Evolutionary conservation across 2,797 vertebrate genomes (phyloP).

Genomic region (Selene dorsalis): DNA sequence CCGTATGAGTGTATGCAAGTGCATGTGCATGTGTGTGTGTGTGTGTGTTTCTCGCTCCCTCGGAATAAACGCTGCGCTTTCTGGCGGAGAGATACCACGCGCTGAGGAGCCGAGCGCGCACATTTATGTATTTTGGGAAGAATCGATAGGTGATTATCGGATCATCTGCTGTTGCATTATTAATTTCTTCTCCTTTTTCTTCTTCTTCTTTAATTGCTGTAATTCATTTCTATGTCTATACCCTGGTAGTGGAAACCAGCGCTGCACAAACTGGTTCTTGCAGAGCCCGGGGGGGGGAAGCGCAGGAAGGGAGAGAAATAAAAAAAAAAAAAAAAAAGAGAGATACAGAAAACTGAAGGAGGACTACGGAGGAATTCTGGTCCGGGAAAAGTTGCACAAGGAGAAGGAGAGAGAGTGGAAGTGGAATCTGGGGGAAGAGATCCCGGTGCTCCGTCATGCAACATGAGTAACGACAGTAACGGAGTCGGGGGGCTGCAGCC

Average conservation of each 20-base stretch:
- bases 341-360: not conserved
- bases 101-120: not conserved
- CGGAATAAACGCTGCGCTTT: not conserved
- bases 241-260: not conserved
- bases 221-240: not conserved
- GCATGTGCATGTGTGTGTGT: not conserved
- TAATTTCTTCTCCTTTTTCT: too few species aligned
- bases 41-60: not conserved
- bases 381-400: conserved; percentile 41
- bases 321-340: not conserved
- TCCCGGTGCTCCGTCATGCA: conserved; percentile 56
- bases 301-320: not conserved
- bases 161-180: not conserved
- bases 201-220: not conserved
- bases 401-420: not conserved
- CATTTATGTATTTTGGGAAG: not conserved
- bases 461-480: conserved; percentile 71
- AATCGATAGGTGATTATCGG: not conserved
- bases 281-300: not conserved
- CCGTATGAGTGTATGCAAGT: not conserved
- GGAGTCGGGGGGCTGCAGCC: conserved; percentile 61
- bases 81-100: conserved; percentile 1
- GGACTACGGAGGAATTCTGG: conserved; percentile 1
- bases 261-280: not conserved
- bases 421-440: not conserved